phyloP scores from a whole-genome alignment of 2,113 vertebrate genomes.

The Colinus virginianus region DNA sequence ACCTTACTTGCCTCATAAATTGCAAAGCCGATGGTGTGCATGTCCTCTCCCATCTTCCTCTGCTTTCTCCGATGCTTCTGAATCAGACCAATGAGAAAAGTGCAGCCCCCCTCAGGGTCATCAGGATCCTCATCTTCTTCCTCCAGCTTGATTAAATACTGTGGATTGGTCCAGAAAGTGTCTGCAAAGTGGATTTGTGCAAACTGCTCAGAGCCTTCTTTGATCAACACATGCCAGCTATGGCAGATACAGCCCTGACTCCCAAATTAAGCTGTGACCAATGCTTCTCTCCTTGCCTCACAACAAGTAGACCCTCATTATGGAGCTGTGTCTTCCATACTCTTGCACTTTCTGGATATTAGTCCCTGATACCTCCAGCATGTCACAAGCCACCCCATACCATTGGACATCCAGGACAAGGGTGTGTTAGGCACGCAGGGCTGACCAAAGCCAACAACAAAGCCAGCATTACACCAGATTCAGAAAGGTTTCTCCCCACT shows the following conservation, averaged over 20 bases:
- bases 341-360: background rate
- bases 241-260: background rate
- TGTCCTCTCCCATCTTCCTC: conserved; percentile 91
- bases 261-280: background rate
- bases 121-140: conserved; percentile 91
- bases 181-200: conserved; percentile 74
- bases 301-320: background rate
- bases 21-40: conserved; percentile 94
- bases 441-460: background rate
- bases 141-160: conserved; percentile 89
- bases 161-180: conserved; percentile 94
- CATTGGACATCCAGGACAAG: background rate
- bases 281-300: rapidly evolving
- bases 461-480: background rate
- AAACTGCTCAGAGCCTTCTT: background rate
- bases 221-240: rapidly evolving
- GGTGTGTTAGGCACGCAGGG: background rate
- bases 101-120: conserved; percentile 87
- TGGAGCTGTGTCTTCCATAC: background rate
- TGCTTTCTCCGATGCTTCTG: conserved; percentile 93
- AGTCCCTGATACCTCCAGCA: background rate
- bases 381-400: background rate
- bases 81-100: conserved; percentile 91
- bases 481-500: background rate
- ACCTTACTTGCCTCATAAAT: conserved; percentile 88